These are phyloP conservation scores for Cryptops parisi DNA, from an alignment of 2,888 invertebrate species.

Conservation along the genomic window DNA sequence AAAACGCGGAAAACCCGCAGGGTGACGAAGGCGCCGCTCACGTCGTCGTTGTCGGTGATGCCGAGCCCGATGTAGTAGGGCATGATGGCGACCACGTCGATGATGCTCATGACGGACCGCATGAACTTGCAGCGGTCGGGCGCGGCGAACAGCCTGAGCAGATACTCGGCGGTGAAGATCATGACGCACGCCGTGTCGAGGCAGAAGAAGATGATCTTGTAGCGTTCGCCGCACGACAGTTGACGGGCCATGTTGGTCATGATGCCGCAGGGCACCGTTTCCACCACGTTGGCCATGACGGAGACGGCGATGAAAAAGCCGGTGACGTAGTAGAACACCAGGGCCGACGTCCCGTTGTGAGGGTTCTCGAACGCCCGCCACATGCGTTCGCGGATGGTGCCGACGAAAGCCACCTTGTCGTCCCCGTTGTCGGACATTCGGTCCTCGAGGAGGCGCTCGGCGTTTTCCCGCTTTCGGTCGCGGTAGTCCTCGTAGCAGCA, in stretches of 20 bases:
- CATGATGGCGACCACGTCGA: constrained; percentile 97
- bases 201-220: constrained; percentile 97
- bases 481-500: constrained; percentile 99
- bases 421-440: constrained; percentile 83
- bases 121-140: constrained; percentile 96
- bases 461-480: constrained; percentile 96
- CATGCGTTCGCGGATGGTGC: constrained; percentile 86
- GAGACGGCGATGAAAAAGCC: constrained; percentile 99
- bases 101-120: constrained; percentile 96
- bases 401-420: constrained; percentile 51
- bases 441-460: constrained; percentile 95
- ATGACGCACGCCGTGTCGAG: constrained; percentile 99
- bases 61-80: constrained; percentile 98
- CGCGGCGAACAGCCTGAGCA: constrained; percentile 86
- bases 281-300: constrained; percentile 98
- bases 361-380: constrained; percentile 99
- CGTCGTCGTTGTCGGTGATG: constrained; percentile 95
- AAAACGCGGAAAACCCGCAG: constrained; percentile 97
- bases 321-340: constrained; percentile 99
- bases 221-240: constrained; percentile 84
- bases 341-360: constrained; percentile 95
- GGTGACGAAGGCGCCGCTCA: constrained; percentile 98
- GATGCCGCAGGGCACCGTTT: constrained; percentile 88
- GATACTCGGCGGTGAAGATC: constrained; percentile 98
- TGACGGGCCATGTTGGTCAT: constrained; percentile 47